These are phyloP conservation scores for Syngnathus floridae DNA, from an alignment of 2,113 vertebrate species.

Conservation along the genomic window DNA sequence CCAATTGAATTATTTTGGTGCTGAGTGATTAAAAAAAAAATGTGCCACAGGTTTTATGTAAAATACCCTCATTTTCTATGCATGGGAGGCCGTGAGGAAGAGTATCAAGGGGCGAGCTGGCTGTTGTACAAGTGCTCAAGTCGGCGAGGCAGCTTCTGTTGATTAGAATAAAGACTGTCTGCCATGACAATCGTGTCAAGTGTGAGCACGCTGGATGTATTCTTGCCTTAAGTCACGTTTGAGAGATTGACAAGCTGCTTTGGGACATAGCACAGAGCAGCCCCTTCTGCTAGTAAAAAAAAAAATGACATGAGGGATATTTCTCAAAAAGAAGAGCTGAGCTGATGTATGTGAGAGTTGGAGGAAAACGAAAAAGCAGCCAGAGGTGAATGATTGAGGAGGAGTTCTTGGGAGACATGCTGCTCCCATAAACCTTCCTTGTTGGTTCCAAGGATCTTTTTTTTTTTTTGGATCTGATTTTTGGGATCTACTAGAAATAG, in stretches of 20 bases:
- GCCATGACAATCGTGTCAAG: neutral
- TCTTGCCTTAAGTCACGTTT: neutral
- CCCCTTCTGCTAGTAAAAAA: slow-evolving; percentile 31
- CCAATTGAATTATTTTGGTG: neutral
- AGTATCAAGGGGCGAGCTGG: neutral
- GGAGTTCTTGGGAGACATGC: neutral
- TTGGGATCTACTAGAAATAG: neutral
- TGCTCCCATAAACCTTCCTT: slow-evolving; percentile 34
- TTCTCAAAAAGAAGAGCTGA: slow-evolving; percentile 4
- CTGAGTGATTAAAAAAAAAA: neutral
- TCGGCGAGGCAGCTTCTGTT: neutral
- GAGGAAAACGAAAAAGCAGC: slow-evolving; percentile 37
- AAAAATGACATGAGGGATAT: slow-evolving; percentile 26
- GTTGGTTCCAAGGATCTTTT: slow-evolving; percentile 17
- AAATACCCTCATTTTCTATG: neutral
- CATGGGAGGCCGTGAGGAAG: neutral
- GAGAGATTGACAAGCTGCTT: neutral
- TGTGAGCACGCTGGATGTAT: neutral
- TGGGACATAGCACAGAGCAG: neutral
- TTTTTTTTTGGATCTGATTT: slow-evolving; percentile 1
- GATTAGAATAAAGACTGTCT: neutral
- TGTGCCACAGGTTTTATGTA: slow-evolving; percentile 4
- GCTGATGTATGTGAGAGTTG: slow-evolving; percentile 26
- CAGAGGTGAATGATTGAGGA: slow-evolving; percentile 37
- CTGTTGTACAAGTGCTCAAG: neutral